These are phyloP conservation scores for Abramis brama DNA, from an alignment of 2,113 vertebrate genomes.

Conservation along the genomic window DNA sequence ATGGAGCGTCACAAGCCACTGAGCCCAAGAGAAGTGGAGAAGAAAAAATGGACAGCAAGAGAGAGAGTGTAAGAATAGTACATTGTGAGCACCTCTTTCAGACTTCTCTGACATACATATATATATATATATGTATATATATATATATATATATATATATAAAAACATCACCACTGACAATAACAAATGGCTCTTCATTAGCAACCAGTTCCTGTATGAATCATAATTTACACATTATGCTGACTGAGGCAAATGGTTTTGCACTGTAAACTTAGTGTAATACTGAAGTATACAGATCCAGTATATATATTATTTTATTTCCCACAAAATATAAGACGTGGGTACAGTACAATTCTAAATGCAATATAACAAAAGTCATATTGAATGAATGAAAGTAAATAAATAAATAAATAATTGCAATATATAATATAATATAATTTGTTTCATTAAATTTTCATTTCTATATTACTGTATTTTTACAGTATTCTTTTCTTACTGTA, in stretches of 20 bases:
- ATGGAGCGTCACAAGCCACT: conserved; percentile 47
- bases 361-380: neutral
- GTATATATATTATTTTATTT: neutral
- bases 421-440: too few relatives aligned
- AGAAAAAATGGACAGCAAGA: conserved; percentile 15
- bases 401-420: neutral
- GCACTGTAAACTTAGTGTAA: neutral
- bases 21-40: conserved; percentile 25
- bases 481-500: too few relatives aligned
- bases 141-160: too few relatives aligned
- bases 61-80: conserved; percentile 54
- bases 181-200: conserved; percentile 44
- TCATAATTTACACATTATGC: conserved; percentile 24
- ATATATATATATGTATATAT: too few relatives aligned
- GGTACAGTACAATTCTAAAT: neutral
- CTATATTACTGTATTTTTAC: too few relatives aligned
- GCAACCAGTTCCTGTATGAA: conserved; percentile 25
- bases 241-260: conserved; percentile 1
- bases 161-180: conserved; percentile 3
- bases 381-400: neutral
- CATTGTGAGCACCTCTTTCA: conserved; percentile 22
- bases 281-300: neutral
- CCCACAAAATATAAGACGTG: neutral
- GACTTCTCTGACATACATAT: neutral
- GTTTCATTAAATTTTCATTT: too few relatives aligned